phyloP scores from a whole-genome alignment of 2,888 invertebrate genomes.

The Heliothis peltigera region DNA sequence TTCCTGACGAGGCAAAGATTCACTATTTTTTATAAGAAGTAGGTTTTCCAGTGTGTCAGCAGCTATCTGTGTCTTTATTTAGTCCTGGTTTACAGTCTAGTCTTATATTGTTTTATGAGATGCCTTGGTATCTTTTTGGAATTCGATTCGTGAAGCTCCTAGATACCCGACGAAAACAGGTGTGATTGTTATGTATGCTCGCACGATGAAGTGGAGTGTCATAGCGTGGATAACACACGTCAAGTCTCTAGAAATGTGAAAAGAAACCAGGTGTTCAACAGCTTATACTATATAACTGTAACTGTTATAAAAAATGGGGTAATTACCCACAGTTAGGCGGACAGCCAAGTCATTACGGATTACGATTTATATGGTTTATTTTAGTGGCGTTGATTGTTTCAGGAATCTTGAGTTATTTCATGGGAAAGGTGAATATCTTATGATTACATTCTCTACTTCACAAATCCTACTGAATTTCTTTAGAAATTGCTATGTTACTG shows the following conservation, averaged over 20 bases:
- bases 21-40: too few relatives aligned
- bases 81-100: too few relatives aligned
- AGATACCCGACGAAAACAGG: background rate
- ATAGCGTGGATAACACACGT: background rate
- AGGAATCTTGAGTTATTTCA: conserved; percentile 28
- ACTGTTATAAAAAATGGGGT: conserved; percentile 55
- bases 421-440: conserved; percentile 19
- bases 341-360: conserved; percentile 66
- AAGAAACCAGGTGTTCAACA: conserved; percentile 61
- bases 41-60: too few relatives aligned
- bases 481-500: background rate
- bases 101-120: too few relatives aligned
- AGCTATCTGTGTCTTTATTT: too few relatives aligned
- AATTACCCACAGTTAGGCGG: conserved; percentile 67
- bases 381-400: conserved; percentile 28
- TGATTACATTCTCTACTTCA: conserved; percentile 9
- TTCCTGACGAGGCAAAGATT: too few relatives aligned
- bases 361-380: conserved; percentile 57
- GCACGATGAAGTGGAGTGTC: background rate
- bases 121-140: too few relatives aligned
- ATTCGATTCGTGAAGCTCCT: too few relatives aligned
- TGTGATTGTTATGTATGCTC: background rate
- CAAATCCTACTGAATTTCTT: background rate
- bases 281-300: conserved; percentile 45
- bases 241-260: background rate